Percentiles rank a stretch among this genome's conserved stretches.
Evolutionary conservation across 2,888 invertebrate genomes (phyloP).

Genomic region (Ariolimax columbianus): DNA sequence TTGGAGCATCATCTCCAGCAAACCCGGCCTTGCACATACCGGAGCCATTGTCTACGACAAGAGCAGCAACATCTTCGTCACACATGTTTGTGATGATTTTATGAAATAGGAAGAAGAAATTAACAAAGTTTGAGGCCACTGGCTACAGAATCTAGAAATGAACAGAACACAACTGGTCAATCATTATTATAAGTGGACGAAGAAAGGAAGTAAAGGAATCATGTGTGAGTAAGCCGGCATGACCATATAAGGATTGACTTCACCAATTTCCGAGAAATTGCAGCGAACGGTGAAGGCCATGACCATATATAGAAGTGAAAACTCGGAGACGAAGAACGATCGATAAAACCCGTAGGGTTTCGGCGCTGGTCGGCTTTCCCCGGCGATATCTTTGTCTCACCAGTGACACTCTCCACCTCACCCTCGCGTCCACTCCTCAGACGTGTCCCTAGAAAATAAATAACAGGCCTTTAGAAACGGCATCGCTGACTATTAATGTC

Average conservation of each 20-base stretch:
- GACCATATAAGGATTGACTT: conserved; percentile 7
- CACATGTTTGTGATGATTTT: conserved; percentile 39
- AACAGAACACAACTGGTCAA: background rate
- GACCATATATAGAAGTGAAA: conserved; percentile 23
- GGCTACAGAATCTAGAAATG: background rate
- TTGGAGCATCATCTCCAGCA: conserved; percentile 58
- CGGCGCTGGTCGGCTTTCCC: background rate
- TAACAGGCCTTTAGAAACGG: no score
- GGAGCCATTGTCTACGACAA: conserved; percentile 88
- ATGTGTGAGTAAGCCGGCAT: conserved; percentile 19
- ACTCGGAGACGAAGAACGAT: background rate
- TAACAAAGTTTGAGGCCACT: background rate
- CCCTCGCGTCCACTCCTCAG: background rate
- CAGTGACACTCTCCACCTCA: background rate
- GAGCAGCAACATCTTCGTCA: conserved; percentile 56
- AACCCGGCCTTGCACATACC: conserved; percentile 83
- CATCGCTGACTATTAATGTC: no score
- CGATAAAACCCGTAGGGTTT: background rate
- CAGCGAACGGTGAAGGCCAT: background rate
- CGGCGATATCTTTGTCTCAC: background rate
- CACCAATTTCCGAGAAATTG: conserved; percentile 4
- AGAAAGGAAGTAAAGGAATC: background rate
- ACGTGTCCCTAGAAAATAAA: no score
- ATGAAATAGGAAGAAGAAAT: background rate
- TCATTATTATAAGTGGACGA: background rate